Conservation (phyloP, 2,797 vertebrate genomes). For the Neomorphus geoffroyi region DNA sequence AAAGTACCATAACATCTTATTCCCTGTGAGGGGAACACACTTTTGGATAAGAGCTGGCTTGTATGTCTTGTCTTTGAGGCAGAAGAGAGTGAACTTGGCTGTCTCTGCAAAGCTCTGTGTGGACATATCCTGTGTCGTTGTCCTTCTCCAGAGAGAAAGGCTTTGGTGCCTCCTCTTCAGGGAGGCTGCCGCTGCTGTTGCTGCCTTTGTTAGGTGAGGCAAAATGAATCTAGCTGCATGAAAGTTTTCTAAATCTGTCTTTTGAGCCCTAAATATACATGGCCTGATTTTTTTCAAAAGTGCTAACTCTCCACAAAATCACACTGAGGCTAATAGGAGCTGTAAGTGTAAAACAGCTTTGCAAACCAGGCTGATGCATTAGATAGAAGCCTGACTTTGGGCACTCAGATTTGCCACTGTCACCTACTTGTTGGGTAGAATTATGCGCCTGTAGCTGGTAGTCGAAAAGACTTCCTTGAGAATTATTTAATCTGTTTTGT, state of each 20-base stretch:
- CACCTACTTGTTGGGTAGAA: neutral
- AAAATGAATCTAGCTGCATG: neutral
- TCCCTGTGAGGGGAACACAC: neutral
- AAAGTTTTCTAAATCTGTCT: slow-evolving; percentile 24
- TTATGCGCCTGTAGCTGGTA: neutral
- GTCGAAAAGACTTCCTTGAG: neutral
- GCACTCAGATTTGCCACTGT: fast-evolving
- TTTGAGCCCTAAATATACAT: slow-evolving; percentile 18
- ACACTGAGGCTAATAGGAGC: neutral
- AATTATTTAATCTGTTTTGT: neutral
- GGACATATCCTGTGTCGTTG: neutral
- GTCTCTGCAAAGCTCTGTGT: neutral
- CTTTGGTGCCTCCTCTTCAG: neutral
- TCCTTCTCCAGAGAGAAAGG: neutral
- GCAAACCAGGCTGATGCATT: neutral
- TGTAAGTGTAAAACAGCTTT: neutral
- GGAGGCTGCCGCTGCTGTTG: neutral
- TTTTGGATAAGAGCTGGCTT: neutral
- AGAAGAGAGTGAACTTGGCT: neutral
- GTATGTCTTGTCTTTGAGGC: neutral
- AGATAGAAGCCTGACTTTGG: neutral
- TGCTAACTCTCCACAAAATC: neutral
- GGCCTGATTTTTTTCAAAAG: slow-evolving; percentile 14
- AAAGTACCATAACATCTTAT: neutral
- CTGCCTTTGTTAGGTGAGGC: neutral